phyloP scores from a whole-genome alignment of 2,888 invertebrate species.

The Balanococcus diminutus region DNA sequence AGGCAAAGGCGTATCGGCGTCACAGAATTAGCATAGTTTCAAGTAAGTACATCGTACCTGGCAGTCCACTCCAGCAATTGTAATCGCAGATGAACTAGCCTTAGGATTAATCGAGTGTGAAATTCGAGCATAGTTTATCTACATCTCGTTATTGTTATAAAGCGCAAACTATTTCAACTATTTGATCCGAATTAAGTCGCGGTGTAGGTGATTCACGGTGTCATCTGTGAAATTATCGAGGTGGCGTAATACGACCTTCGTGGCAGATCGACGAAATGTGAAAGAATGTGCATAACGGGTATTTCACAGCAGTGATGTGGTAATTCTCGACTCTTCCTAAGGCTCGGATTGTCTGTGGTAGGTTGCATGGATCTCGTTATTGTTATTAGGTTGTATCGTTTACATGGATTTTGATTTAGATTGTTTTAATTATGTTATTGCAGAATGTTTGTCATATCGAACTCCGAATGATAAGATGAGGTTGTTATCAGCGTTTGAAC shows the following conservation, averaged over 20 bases:
- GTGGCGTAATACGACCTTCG: slow-evolving; percentile 29
- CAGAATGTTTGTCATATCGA: too few species aligned
- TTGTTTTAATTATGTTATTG: too few species aligned
- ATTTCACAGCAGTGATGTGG: not conserved
- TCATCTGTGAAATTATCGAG: slow-evolving; percentile 35
- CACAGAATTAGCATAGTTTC: slow-evolving; percentile 51
- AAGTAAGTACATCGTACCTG: slow-evolving; percentile 6
- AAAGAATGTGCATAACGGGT: slow-evolving; percentile 38
- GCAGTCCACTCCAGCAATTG: not conserved
- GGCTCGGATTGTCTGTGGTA: not conserved
- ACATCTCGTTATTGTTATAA: slow-evolving; percentile 34
- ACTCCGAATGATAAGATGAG: too few species aligned
- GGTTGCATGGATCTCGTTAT: not conserved
- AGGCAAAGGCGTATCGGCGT: slow-evolving; percentile 52
- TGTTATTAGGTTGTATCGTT: not conserved
- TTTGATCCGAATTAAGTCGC: slow-evolving; percentile 42
- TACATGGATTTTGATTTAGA: not conserved
- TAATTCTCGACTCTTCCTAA: not conserved
- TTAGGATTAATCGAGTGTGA: slow-evolving; percentile 41
- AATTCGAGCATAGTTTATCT: slow-evolving; percentile 41
- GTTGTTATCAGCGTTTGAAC: too few species aligned
- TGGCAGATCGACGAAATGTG: slow-evolving; percentile 26
- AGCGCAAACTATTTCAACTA: slow-evolving; percentile 17
- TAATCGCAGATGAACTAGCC: slow-evolving; percentile 30
- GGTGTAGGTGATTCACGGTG: slow-evolving; percentile 42